Percentiles rank a stretch among this genome's conserved stretches.
phyloP scores from a whole-genome alignment of 2,888 invertebrate genomes.

The Cataglyphis rosenhaueri region DNA sequence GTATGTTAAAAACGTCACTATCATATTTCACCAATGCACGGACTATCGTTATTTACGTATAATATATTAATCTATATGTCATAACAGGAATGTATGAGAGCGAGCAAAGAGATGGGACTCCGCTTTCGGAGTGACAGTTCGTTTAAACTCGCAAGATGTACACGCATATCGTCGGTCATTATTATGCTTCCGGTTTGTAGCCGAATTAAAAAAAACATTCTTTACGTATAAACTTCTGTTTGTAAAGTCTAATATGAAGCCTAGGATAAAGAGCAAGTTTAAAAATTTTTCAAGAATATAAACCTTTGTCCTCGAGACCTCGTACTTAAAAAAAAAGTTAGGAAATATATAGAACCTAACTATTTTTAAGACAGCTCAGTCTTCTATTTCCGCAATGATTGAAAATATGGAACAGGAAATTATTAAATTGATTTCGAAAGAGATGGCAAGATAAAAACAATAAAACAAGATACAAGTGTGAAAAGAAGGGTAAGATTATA shows the following conservation, averaged over 20 bases:
- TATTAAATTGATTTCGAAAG: background rate
- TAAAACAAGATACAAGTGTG: background rate
- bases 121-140: constrained; percentile 43
- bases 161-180: constrained; percentile 24
- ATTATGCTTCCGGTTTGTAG: constrained; percentile 21
- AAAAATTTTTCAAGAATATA: constrained; percentile 23
- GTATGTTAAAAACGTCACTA: constrained; percentile 8
- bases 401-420: background rate
- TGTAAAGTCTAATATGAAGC: background rate
- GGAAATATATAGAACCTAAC: constrained; percentile 9
- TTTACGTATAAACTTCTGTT: constrained; percentile 4
- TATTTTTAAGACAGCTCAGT: constrained; percentile 25
- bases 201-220: background rate
- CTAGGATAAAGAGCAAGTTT: background rate
- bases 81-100: constrained; percentile 73
- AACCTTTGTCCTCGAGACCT: background rate
- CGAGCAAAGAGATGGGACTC: constrained; percentile 26
- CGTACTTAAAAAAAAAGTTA: constrained; percentile 6
- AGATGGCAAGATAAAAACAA: background rate
- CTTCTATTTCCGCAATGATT: constrained; percentile 4
- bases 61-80: constrained; percentile 73
- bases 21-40: constrained; percentile 10
- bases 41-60: constrained; percentile 65
- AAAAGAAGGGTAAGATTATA: background rate
- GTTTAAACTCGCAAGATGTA: constrained; percentile 50